A percentile compares a stretch with the other conserved stretches of the same genome.
phyloP scores from a whole-genome alignment of 2,888 invertebrate genomes.

The Ganaspis brasiliensis region DNA sequence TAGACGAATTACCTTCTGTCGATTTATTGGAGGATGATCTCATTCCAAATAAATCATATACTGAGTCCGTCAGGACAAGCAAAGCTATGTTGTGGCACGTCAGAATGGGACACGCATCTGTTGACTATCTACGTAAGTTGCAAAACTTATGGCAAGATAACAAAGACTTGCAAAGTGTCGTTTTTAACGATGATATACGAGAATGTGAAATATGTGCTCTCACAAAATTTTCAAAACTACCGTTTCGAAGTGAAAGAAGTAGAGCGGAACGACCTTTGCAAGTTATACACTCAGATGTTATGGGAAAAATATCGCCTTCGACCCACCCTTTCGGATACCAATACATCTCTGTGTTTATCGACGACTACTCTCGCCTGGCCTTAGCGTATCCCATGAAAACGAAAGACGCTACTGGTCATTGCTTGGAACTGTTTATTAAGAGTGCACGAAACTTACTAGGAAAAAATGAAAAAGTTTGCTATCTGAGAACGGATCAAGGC shows the following conservation, averaged over 20 bases:
- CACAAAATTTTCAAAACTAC: slow-evolving; percentile 62
- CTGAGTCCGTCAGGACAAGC: slow-evolving; percentile 35
- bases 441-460: slow-evolving; percentile 56
- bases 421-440: no score
- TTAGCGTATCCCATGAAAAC: slow-evolving; percentile 57
- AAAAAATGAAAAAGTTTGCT: slow-evolving; percentile 55
- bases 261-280: slow-evolving; percentile 57
- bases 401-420: slow-evolving; percentile 44
- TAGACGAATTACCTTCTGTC: slow-evolving; percentile 23
- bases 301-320: background rate
- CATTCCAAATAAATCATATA: background rate
- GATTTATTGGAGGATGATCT: background rate
- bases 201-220: slow-evolving; percentile 52
- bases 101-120: slow-evolving; percentile 61
- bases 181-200: background rate
- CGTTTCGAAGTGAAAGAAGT: slow-evolving; percentile 53
- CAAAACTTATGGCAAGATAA: slow-evolving; percentile 49
- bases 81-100: slow-evolving; percentile 66
- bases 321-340: slow-evolving; percentile 47
- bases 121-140: slow-evolving; percentile 48
- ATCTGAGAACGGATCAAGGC: slow-evolving; percentile 56
- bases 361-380: slow-evolving; percentile 59
- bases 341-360: slow-evolving; percentile 58
- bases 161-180: slow-evolving; percentile 47
- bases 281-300: slow-evolving; percentile 52